Evolutionary conservation across 2,888 invertebrate species (phyloP).

Genomic region (Mesoligia furuncula): DNA sequence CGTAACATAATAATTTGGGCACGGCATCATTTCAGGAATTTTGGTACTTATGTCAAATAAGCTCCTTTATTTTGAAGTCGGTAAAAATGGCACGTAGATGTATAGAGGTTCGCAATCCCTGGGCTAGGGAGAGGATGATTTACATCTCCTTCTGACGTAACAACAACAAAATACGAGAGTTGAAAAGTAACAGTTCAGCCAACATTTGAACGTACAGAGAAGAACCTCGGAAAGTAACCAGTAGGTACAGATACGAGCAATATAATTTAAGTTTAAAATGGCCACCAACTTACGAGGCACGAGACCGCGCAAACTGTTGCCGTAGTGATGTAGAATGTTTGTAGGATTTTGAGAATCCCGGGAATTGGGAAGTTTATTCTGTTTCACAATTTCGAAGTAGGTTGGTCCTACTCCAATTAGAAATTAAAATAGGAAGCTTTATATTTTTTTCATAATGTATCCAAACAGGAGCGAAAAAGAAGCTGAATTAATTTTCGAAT

Average conservation of each 20-base stretch:
- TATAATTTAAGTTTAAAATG: conserved; percentile 71
- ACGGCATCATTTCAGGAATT: no score
- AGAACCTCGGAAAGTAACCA: conserved; percentile 48
- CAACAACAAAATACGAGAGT: conserved; percentile 17
- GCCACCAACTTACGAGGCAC: conserved; percentile 53
- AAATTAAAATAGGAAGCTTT: neutral
- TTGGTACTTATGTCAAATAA: no score
- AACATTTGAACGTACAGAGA: conserved; percentile 33
- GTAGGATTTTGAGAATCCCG: conserved; percentile 9
- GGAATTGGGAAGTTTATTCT: neutral
- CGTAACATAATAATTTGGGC: no score
- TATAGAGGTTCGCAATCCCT: no score
- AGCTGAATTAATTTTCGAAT: neutral
- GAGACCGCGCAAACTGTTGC: conserved; percentile 54
- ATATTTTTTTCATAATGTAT: neutral
- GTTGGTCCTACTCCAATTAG: neutral
- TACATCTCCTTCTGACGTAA: neutral
- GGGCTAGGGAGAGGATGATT: neutral
- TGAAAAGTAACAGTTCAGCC: conserved; percentile 12
- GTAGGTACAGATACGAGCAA: conserved; percentile 51
- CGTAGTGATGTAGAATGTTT: conserved; percentile 43
- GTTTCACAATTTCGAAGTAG: neutral
- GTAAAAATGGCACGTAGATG: no score
- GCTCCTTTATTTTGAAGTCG: no score
- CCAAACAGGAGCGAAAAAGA: neutral